A percentile compares a stretch with the other conserved stretches of the same genome.
Evolutionary conservation across 2,797 vertebrate genomes (phyloP).

Genomic region (Eupleurogrammus muticus): DNA sequence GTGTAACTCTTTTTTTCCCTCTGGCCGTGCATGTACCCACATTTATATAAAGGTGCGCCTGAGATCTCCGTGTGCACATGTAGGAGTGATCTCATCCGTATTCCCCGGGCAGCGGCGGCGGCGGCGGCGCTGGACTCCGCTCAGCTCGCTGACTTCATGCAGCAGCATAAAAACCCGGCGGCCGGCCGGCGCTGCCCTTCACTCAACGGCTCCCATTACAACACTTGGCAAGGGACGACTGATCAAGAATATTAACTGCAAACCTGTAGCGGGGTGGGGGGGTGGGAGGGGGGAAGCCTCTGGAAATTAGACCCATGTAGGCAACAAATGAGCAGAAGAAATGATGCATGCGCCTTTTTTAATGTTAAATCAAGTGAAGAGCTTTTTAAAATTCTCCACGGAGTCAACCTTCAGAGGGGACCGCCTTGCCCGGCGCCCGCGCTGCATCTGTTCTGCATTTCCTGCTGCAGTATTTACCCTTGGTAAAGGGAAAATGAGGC

Average conservation of each 20-base stretch:
- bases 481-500: not conserved
- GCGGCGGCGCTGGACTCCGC: slow-evolving; percentile 34
- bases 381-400: slow-evolving; percentile 38
- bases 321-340: slow-evolving; percentile 8
- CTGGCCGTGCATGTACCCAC: not conserved
- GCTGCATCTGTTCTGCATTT: slow-evolving; percentile 14
- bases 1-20: slow-evolving; percentile 12
- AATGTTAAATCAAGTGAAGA: slow-evolving; percentile 37
- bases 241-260: slow-evolving; percentile 61
- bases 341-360: not conserved
- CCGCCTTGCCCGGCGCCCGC: not conserved
- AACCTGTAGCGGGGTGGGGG: not conserved
- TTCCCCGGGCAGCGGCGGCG: slow-evolving; percentile 53
- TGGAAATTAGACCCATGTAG: slow-evolving; percentile 34
- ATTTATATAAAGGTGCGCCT: slow-evolving; percentile 35
- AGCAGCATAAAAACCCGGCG: slow-evolving; percentile 64
- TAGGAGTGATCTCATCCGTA: slow-evolving; percentile 70
- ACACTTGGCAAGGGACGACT: slow-evolving; percentile 50
- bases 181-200: slow-evolving; percentile 59
- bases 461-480: not conserved
- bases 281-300: not conserved
- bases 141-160: slow-evolving; percentile 64
- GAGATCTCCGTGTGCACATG: slow-evolving; percentile 21
- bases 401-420: slow-evolving; percentile 14
- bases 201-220: slow-evolving; percentile 64